A percentile compares a stretch with the other conserved stretches of the same genome.
Evolutionary conservation across 1,140 invertebrate genomes (phyloP).

Genomic region (Drosophila nigrodunni): DNA sequence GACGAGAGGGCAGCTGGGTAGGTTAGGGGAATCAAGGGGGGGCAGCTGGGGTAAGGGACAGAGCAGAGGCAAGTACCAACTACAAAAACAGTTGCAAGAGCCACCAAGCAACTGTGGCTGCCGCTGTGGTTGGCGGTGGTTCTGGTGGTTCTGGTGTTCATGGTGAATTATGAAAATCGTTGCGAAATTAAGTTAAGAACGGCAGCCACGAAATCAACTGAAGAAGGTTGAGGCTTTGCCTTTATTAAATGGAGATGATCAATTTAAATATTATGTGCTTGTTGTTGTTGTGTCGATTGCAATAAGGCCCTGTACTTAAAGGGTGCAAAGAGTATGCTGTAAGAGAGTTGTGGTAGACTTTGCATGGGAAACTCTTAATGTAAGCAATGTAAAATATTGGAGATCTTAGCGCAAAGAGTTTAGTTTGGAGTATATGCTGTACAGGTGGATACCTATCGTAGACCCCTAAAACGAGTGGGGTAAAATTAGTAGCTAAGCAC

Average conservation of each 20-base stretch:
- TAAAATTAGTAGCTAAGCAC: too few species aligned
- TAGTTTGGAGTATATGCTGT: too few species aligned
- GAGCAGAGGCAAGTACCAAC: slow-evolving; percentile 51
- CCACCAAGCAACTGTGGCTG: slow-evolving; percentile 10
- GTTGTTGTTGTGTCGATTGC: slow-evolving; percentile 42
- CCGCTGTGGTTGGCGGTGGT: too few species aligned
- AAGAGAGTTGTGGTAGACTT: too few species aligned
- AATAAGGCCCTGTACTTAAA: too few species aligned
- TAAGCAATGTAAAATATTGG: too few species aligned
- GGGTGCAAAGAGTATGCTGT: too few species aligned
- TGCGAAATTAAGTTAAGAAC: slow-evolving; percentile 83
- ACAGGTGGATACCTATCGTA: too few species aligned
- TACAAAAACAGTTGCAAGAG: slow-evolving; percentile 77
- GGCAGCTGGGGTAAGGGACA: slow-evolving; percentile 7
- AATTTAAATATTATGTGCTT: slow-evolving; percentile 79
- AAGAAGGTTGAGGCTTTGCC: slow-evolving; percentile 36
- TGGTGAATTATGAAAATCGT: slow-evolving; percentile 84
- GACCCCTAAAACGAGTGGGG: too few species aligned
- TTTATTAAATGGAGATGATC: slow-evolving; percentile 85
- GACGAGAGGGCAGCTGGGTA: slow-evolving; percentile 34
- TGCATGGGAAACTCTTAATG: too few species aligned
- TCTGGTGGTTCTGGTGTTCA: slow-evolving; percentile 54
- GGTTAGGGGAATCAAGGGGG: not conserved
- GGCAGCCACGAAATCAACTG: slow-evolving; percentile 30
- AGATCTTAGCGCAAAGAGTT: too few species aligned